These are phyloP conservation scores for Capreolus pygargus DNA, from an alignment of 2,113 vertebrate genomes.

Conservation along the genomic window DNA sequence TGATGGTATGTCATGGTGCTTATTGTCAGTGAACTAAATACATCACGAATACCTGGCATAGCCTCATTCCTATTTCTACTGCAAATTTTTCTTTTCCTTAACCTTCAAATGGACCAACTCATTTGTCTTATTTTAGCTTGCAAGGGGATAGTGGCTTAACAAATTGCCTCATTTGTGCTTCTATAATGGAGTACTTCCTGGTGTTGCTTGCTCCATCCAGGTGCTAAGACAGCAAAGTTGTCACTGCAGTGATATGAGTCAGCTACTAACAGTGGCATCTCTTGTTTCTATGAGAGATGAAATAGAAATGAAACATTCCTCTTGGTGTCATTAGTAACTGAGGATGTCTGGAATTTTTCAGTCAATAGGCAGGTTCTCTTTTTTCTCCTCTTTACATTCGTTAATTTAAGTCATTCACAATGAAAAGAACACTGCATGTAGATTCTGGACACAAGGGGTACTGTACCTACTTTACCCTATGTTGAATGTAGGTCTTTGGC, in stretches of 20 bases:
- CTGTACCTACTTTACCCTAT: background rate
- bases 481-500: background rate
- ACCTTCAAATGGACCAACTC: background rate
- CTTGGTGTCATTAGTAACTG: slow-evolving; percentile 34
- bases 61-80: background rate
- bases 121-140: slow-evolving; percentile 4
- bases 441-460: background rate
- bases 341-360: background rate
- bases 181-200: background rate
- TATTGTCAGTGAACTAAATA: background rate
- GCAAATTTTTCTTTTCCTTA: background rate
- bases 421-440: background rate
- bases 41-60: background rate
- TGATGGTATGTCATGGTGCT: background rate
- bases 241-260: background rate
- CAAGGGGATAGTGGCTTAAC: background rate
- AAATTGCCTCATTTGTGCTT: slow-evolving; percentile 28
- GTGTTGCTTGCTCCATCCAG: background rate
- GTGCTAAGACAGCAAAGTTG: background rate
- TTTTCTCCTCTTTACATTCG: background rate
- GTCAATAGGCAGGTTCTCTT: background rate
- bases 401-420: background rate
- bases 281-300: slow-evolving; percentile 10
- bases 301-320: background rate
- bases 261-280: background rate